Base-by-base conservation (phyloP, 2,113 vertebrate species). In the Phalacrocorax pelagicus region DNA sequence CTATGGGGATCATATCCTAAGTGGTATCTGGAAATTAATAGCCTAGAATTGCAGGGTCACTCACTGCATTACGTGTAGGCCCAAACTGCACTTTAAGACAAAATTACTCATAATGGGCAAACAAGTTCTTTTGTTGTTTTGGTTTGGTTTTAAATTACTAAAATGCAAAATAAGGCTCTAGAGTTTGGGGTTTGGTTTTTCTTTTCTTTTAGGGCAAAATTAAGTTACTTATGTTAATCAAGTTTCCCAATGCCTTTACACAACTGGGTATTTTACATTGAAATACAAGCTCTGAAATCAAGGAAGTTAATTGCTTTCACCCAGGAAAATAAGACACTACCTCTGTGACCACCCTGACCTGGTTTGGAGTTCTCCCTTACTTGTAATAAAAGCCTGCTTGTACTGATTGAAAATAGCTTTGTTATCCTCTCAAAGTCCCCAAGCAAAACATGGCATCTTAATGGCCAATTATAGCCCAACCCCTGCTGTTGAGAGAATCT, bases 391-490 rank as follows among this genome's bases (percentile, higher is more conserved):
- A 96, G 72, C 58, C 81, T 94, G 59, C 61, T 62, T 78, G 70
- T 29, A 91, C 34, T 21, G 2, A 78, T 12, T 93, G 55, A 97
- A 91, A 90, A 88, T 83, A 61, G 34, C 61, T 95, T 84, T 92
- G 72, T 92, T 91, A 58, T 78, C 80, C 52, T 66, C 85, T 91
- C 81, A 91, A 86, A 92, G 75, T 75, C 51, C 92, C 91, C 70
- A 91, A 97, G 85, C 36, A 97, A 97, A 97, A 94, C 65, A 86
- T 84, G 90, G 81, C 95, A 98, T 74, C 52, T 38, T 97, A 98
- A 97, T 89, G 84, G 92, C 88, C 95, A 97, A 94, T 98, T 98
- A 97, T n/a, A 96, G 38, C 54, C 72, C 95, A 94, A 95, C 83
- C 97, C 80, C 90, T 97, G 95, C 89, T 96, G 57, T 16, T 97